Evolutionary conservation across 2,797 vertebrate genomes (phyloP).

Genomic region (Apodemus agrarius): DNA sequence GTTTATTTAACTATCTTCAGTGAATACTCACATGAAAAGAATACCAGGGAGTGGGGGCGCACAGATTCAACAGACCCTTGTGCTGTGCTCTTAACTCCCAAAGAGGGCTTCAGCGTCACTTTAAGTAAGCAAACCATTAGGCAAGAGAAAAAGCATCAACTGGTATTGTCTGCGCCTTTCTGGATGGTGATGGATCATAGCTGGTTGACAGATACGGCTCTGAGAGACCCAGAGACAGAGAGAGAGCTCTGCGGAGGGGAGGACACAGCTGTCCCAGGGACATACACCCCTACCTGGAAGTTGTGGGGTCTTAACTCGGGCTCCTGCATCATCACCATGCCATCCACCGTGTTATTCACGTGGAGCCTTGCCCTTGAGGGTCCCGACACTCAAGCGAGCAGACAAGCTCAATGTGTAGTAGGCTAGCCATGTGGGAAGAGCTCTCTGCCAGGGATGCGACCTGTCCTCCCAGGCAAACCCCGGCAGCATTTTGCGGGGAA

Average conservation of each 20-base stretch:
- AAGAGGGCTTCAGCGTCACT: neutral
- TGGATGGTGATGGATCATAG: neutral
- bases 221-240: neutral
- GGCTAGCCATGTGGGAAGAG: neutral
- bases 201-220: neutral
- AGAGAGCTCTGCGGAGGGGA: neutral
- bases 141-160: neutral
- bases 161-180: accelerated
- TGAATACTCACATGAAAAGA: neutral
- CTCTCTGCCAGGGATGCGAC: neutral
- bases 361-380: accelerated
- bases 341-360: neutral
- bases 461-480: neutral
- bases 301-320: accelerated
- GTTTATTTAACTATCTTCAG: constrained; percentile 9
- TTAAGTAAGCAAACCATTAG: neutral
- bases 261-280: accelerated
- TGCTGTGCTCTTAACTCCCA: neutral
- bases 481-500: neutral
- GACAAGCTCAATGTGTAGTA: neutral
- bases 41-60: accelerated
- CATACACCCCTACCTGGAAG: accelerated
- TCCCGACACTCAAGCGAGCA: neutral
- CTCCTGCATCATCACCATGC: neutral
- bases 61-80: neutral